Conservation (phyloP, 1,140 invertebrate species). For the Magallana gigas region DNA sequence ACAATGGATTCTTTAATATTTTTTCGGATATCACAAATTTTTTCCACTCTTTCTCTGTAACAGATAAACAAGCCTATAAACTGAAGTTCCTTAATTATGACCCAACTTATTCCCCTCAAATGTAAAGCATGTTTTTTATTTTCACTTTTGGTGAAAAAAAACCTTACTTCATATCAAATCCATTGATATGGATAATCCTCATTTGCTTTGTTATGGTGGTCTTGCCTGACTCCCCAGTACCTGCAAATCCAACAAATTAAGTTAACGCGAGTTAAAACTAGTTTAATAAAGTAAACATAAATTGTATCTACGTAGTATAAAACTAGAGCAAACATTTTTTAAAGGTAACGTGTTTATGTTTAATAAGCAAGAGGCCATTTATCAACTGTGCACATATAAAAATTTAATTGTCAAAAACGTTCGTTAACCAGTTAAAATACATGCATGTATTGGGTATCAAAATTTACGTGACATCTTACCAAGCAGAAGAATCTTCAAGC, state of each 20-base stretch:
- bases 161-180: conserved; percentile 82
- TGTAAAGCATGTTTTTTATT: not conserved
- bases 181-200: conserved; percentile 76
- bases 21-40: conserved; percentile 36
- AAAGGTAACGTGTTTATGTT: too few species aligned
- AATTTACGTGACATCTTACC: conserved; percentile 58
- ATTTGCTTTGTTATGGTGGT: conserved; percentile 80
- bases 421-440: too few species aligned
- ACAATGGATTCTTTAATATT: conserved; percentile 43
- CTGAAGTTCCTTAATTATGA: not conserved
- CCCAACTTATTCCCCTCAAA: not conserved
- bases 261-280: too few species aligned
- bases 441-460: too few species aligned
- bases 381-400: too few species aligned
- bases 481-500: conserved; percentile 70
- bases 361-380: too few species aligned
- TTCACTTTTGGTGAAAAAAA: too few species aligned
- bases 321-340: too few species aligned
- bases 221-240: conserved; percentile 80
- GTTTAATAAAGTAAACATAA: too few species aligned
- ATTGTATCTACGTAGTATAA: too few species aligned
- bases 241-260: conserved; percentile 59
- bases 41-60: conserved; percentile 34
- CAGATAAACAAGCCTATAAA: not conserved
- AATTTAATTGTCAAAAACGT: too few species aligned